Evolutionary conservation across 1,140 invertebrate genomes (phyloP).

Genomic region (Pseudomyrmex concolor): DNA sequence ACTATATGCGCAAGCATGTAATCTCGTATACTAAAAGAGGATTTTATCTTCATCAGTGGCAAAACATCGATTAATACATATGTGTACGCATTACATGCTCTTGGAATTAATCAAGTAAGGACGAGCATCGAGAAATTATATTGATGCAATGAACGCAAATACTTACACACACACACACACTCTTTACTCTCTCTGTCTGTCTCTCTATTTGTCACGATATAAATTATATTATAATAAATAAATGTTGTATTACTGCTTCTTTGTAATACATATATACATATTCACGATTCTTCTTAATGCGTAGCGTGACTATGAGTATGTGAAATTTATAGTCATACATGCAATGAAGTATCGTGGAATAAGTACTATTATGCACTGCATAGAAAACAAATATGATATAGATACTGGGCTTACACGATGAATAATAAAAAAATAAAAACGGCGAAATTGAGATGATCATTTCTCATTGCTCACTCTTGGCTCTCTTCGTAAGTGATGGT

Average conservation of each 20-base stretch:
- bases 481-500: slow-evolving; percentile 66
- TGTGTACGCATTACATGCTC: slow-evolving; percentile 58
- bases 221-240: slow-evolving; percentile 80
- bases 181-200: slow-evolving; percentile 67
- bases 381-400: slow-evolving; percentile 60
- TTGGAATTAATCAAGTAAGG: slow-evolving; percentile 60
- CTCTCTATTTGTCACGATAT: slow-evolving; percentile 68
- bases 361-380: slow-evolving; percentile 64
- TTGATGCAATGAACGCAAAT: slow-evolving; percentile 47
- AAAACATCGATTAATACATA: slow-evolving; percentile 35
- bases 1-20: slow-evolving; percentile 80
- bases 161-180: slow-evolving; percentile 10
- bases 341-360: slow-evolving; percentile 56
- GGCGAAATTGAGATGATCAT: slow-evolving; percentile 31
- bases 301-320: slow-evolving; percentile 76
- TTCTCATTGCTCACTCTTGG: slow-evolving; percentile 71
- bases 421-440: slow-evolving; percentile 25
- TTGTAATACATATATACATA: slow-evolving; percentile 78
- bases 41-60: slow-evolving; percentile 66
- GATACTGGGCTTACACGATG: slow-evolving; percentile 48
- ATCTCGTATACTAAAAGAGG: slow-evolving; percentile 75
- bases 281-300: slow-evolving; percentile 76
- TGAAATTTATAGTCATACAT: slow-evolving; percentile 72
- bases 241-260: slow-evolving; percentile 82
- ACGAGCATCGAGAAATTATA: slow-evolving; percentile 39